Evolutionary conservation across 1,140 invertebrate genomes (phyloP).

Genomic region (Drosophila parvula): DNA sequence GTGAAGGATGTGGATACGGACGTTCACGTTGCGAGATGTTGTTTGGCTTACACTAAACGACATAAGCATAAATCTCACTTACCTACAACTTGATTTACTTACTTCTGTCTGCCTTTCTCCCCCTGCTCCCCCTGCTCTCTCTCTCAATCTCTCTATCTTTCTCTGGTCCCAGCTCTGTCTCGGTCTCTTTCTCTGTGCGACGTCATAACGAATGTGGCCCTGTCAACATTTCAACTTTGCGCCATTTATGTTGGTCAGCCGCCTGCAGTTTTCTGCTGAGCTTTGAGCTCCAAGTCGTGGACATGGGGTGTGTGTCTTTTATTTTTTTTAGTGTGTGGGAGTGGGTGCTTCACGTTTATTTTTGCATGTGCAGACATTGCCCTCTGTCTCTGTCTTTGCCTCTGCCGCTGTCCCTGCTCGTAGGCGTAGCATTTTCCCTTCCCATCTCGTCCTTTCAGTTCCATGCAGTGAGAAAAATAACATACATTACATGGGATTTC

Average conservation of each 20-base stretch:
- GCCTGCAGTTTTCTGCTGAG: slow-evolving; percentile 57
- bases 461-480: slow-evolving; percentile 3
- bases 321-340: slow-evolving; percentile 4
- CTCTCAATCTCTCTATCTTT: too few relatives aligned
- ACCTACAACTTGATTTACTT: slow-evolving; percentile 81
- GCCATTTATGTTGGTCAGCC: slow-evolving; percentile 81
- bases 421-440: slow-evolving; percentile 65
- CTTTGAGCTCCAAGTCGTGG: slow-evolving; percentile 46
- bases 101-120: slow-evolving; percentile 46
- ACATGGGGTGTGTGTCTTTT: slow-evolving; percentile 40
- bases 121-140: not conserved
- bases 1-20: slow-evolving; percentile 30
- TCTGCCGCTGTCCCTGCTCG: slow-evolving; percentile 44
- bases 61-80: slow-evolving; percentile 82
- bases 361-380: slow-evolving; percentile 73
- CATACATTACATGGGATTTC: not conserved
- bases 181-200: slow-evolving; percentile 42
- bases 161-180: not conserved
- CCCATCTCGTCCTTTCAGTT: slow-evolving; percentile 15
- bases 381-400: slow-evolving; percentile 40
- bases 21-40: slow-evolving; percentile 53
- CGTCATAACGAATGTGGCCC: slow-evolving; percentile 80
- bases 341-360: slow-evolving; percentile 68
- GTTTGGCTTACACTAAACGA: slow-evolving; percentile 78
- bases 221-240: slow-evolving; percentile 83